Conservation (phyloP, 1,140 invertebrate species). For the Procambarus clarkii region DNA sequence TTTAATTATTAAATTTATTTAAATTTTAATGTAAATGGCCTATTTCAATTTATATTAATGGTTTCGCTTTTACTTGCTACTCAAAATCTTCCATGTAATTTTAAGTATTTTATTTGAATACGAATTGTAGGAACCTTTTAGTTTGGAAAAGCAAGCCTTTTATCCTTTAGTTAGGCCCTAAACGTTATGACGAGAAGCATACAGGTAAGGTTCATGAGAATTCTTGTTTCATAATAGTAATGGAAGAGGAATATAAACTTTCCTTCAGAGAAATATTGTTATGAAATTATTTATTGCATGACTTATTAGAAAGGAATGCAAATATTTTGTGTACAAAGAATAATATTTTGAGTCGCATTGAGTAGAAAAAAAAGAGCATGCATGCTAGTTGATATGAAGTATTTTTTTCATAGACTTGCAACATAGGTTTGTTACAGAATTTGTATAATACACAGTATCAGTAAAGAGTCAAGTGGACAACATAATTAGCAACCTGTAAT, state of each 20-base stretch:
- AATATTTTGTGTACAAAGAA: neutral
- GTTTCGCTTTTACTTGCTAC: too few species aligned
- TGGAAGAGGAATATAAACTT: neutral
- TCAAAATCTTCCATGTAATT: too few species aligned
- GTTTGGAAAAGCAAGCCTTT: neutral
- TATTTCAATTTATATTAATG: too few species aligned
- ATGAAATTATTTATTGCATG: neutral
- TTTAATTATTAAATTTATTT: too few species aligned
- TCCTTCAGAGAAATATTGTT: neutral
- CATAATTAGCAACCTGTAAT: neutral
- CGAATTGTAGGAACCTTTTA: neutral
- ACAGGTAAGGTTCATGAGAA: neutral
- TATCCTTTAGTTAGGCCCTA: neutral
- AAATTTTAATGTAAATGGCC: too few species aligned
- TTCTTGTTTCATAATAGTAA: neutral
- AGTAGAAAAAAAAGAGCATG: neutral
- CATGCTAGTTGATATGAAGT: neutral
- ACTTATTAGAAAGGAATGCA: neutral
- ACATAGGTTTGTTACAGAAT: neutral
- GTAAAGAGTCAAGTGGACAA: neutral
- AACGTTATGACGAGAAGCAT: neutral
- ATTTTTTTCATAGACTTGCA: neutral
- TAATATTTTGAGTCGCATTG: neutral
- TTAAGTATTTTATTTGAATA: too few species aligned
- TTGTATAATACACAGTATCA: neutral